Percentiles rank a stretch among this genome's conserved stretches.
Evolutionary conservation across 2,888 invertebrate species (phyloP).

Genomic region (Lasioglossum zephyrum): DNA sequence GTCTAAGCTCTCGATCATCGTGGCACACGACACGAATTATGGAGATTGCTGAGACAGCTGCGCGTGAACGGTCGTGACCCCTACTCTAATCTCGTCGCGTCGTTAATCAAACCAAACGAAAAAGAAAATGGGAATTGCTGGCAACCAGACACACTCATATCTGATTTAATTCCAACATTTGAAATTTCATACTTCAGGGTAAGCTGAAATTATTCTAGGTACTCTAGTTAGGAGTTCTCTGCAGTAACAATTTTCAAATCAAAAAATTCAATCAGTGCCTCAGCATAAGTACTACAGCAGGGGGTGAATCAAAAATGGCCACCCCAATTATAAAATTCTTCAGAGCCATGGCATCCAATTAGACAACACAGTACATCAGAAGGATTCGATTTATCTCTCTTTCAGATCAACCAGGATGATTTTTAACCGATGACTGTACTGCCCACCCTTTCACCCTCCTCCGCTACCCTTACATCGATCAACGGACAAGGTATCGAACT

Average conservation of each 20-base stretch:
- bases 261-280: not conserved
- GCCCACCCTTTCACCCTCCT: no score
- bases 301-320: not conserved
- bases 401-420: not conserved
- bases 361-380: not conserved
- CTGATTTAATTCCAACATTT: not conserved
- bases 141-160: not conserved
- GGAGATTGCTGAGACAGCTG: slow-evolving; percentile 28
- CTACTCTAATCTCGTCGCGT: slow-evolving; percentile 12
- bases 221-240: not conserved
- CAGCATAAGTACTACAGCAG: not conserved
- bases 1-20: slow-evolving; percentile 6
- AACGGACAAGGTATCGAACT: not conserved
- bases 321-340: not conserved
- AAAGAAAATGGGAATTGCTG: not conserved
- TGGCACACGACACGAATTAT: slow-evolving; percentile 62
- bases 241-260: not conserved
- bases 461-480: not conserved
- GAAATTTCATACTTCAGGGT: not conserved
- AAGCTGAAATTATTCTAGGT: not conserved
- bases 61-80: slow-evolving; percentile 7
- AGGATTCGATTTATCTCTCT: not conserved
- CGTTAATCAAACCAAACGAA: slow-evolving; percentile 11
- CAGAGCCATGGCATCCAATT: not conserved
- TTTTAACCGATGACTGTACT: not conserved